A percentile compares a stretch with the other conserved stretches of the same genome.
These are phyloP conservation scores for Pao palembangensis DNA, from an alignment of 2,113 vertebrate species.

Conservation along the genomic window DNA sequence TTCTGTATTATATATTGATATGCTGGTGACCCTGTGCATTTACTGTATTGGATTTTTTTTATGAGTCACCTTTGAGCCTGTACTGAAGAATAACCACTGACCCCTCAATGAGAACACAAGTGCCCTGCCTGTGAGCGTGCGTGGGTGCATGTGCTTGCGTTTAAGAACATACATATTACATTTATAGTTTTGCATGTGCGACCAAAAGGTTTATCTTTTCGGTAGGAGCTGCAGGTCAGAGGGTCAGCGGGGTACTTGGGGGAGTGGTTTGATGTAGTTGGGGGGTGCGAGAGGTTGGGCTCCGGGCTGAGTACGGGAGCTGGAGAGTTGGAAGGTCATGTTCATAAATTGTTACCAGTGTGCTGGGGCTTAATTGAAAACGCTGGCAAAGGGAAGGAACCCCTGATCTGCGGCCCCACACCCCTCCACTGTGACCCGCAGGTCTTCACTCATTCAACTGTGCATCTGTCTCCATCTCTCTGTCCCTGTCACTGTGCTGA, in stretches of 20 bases:
- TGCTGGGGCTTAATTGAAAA: constrained; percentile 73
- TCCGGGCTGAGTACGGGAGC: constrained; percentile 55
- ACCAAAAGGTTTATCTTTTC: constrained; percentile 47
- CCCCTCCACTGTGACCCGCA: constrained; percentile 52
- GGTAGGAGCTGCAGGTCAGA: constrained; percentile 54
- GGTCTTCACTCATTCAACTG: constrained; percentile 61
- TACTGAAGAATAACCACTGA: constrained; percentile 82
- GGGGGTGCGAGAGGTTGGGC: constrained; percentile 56
- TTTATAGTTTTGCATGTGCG: constrained; percentile 37
- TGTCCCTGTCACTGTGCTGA: constrained; percentile 10
- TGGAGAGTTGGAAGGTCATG: constrained; percentile 71
- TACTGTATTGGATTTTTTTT: constrained; percentile 88
- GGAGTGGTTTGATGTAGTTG: constrained; percentile 63
- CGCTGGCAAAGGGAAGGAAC: constrained; percentile 60
- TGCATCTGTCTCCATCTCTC: constrained; percentile 37
- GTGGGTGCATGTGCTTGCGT: neutral
- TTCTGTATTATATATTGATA: constrained; percentile 80
- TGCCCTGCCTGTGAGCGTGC: constrained; percentile 9
- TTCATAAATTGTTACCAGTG: constrained; percentile 73
- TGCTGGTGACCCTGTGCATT: constrained; percentile 77
- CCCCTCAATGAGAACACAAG: constrained; percentile 77
- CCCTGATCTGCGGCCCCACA: constrained; percentile 65
- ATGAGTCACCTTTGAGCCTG: constrained; percentile 84
- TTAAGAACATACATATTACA: constrained; percentile 40
- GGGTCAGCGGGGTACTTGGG: constrained; percentile 44